These are phyloP conservation scores for Gallinago solitaria DNA, from an alignment of 2,797 vertebrate genomes.

Conservation along the genomic window DNA sequence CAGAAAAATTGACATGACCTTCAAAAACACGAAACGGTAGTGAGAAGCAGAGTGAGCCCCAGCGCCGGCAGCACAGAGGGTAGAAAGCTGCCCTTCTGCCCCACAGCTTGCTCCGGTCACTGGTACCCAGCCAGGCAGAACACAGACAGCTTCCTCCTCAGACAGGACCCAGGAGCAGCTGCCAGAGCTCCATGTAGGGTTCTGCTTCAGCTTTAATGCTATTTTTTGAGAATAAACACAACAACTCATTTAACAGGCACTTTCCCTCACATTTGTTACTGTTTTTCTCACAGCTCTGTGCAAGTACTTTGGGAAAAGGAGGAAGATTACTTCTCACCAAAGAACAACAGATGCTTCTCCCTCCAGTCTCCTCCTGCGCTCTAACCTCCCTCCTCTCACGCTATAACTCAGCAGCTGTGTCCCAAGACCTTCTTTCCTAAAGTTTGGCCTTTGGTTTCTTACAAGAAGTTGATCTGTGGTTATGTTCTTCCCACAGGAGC, in stretches of 20 bases:
- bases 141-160: background rate
- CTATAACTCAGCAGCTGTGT: background rate
- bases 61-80: background rate
- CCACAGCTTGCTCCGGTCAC: background rate
- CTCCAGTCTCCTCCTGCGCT: background rate
- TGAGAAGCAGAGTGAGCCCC: background rate
- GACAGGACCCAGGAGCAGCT: background rate
- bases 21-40: background rate
- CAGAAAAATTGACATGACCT: constrained; percentile 98
- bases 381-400: background rate
- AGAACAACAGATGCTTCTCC: constrained; percentile 34
- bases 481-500: background rate
- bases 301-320: background rate
- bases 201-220: background rate
- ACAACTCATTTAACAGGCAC: background rate
- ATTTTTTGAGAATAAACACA: background rate
- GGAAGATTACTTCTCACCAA: background rate
- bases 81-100: background rate
- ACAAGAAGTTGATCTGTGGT: background rate
- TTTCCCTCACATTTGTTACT: background rate
- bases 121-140: background rate
- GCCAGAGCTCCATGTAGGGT: background rate
- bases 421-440: background rate
- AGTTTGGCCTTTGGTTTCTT: background rate
- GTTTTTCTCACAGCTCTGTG: constrained; percentile 20